Base-by-base conservation (phyloP, 2,797 vertebrate species). In the Eulemur rubriventer region DNA sequence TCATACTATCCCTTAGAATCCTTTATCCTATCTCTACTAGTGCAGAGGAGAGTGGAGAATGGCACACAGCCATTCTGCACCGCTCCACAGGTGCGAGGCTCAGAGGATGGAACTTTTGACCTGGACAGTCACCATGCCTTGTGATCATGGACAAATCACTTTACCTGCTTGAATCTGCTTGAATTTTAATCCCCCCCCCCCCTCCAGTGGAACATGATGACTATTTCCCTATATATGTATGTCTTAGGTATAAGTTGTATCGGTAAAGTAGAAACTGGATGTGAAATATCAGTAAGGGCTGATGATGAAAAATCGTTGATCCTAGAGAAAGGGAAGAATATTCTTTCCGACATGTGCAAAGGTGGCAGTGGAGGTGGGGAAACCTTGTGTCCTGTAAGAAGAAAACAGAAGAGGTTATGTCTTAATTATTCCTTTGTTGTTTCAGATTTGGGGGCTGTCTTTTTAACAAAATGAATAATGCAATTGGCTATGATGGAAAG, bases 381-480 rank as follows among this genome's bases (percentile, higher is more conserved):
- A 86, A 41, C 7, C 20, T 43, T 28, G 43, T 81, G 41, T 85
- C 35, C 88, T 87, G 30, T 11, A 52, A 85, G 73, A 85, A 65
- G 81, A 78, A 87, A 91, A 69, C n/a, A 67, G 52, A 94, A 78
- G 28, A 91, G 63, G 61, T 89, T 67, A 79, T 63, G 11, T 76
- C 61, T 92, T 80, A 80, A 92, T 94, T 75, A 83, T 94, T 87
- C 41, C 84, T 92, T 70, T 81, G 57, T 69, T 93, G 88, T 92
- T 97, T 94, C n/a, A 78, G 65, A 89, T 73, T 84, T 88, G 38
- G 48, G 92, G 67, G 61, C 61, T 92, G 43, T 97, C 89, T 93
- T 95, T 94, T 89, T 73, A 97, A 87, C 20, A 85, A 75, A 93
- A 89, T 92, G 84, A 96, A 95, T 94, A 92, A 96, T 96, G 87